Conservation (phyloP, 2,888 invertebrate species). For the Erannis defoliaria region DNA sequence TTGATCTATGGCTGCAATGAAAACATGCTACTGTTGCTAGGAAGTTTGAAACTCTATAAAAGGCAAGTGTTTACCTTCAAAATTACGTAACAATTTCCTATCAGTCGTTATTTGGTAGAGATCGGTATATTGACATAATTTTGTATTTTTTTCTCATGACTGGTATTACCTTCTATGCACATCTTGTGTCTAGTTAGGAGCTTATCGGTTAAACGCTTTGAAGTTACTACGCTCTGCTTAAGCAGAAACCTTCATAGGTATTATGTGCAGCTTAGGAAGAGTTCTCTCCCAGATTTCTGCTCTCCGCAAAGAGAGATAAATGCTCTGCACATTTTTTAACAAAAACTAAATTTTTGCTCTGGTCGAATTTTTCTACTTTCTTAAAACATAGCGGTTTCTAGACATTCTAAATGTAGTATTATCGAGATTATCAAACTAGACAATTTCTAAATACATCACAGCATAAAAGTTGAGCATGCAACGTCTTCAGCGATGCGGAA, state of each 20-base stretch:
- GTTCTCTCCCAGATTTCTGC: background rate
- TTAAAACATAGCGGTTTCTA: background rate
- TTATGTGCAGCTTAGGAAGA: conserved; percentile 9
- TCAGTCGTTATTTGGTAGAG: background rate
- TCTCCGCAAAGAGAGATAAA: background rate
- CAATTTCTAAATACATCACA: background rate
- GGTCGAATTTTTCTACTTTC: background rate
- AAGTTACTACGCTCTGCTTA: conserved; percentile 17
- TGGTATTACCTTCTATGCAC: background rate
- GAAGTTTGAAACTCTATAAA: conserved; percentile 5
- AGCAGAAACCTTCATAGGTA: conserved; percentile 5
- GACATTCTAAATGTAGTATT: background rate
- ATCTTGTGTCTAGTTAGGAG: conserved; percentile 10
- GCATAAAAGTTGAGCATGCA: background rate
- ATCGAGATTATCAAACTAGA: background rate
- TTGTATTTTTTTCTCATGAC: background rate
- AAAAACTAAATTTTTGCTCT: background rate
- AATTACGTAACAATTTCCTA: background rate
- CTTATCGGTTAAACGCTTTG: conserved; percentile 16
- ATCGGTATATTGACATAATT: background rate
- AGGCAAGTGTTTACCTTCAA: background rate
- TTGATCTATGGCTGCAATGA: conserved; percentile 21
- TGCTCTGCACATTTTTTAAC: background rate
- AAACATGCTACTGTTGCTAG: background rate
- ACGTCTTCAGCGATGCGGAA: conserved; percentile 37